Conservation (phyloP, 1,140 invertebrate species). For the Cherax destructor region DNA sequence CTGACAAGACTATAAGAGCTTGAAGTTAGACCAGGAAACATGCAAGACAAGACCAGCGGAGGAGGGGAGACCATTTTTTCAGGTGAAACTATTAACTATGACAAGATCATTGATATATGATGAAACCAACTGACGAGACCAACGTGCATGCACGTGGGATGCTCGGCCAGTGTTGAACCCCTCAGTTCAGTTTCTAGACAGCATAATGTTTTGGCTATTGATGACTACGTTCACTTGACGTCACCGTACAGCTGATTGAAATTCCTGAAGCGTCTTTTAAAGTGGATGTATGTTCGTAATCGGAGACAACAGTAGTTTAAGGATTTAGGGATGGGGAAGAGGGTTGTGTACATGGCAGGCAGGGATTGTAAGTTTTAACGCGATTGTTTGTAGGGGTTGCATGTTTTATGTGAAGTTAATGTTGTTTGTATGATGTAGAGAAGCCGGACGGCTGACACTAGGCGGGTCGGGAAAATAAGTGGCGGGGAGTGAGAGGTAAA, state of each 20-base stretch:
- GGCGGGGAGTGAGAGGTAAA: neutral
- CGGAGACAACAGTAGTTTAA: neutral
- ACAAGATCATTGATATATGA: neutral
- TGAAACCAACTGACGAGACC: neutral
- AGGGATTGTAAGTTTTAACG: neutral
- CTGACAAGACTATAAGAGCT: neutral
- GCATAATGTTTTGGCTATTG: neutral
- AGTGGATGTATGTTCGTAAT: neutral
- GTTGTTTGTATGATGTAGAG: neutral
- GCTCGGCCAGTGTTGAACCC: neutral
- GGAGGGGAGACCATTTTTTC: neutral
- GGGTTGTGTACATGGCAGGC: too few relatives aligned
- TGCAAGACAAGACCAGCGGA: neutral
- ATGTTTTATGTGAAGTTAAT: neutral
- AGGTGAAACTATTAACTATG: neutral
- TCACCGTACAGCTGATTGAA: neutral
- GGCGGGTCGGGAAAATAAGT: neutral
- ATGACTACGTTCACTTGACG: too few relatives aligned
- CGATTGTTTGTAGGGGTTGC: neutral
- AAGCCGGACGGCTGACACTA: neutral
- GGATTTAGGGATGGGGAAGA: neutral
- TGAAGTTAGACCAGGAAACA: neutral
- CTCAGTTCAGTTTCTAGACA: too few relatives aligned
- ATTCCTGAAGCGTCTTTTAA: too few relatives aligned
- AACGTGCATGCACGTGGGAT: neutral